Base-by-base conservation (phyloP, 2,113 vertebrate genomes). In the Chloropsis cyanopogon region DNA sequence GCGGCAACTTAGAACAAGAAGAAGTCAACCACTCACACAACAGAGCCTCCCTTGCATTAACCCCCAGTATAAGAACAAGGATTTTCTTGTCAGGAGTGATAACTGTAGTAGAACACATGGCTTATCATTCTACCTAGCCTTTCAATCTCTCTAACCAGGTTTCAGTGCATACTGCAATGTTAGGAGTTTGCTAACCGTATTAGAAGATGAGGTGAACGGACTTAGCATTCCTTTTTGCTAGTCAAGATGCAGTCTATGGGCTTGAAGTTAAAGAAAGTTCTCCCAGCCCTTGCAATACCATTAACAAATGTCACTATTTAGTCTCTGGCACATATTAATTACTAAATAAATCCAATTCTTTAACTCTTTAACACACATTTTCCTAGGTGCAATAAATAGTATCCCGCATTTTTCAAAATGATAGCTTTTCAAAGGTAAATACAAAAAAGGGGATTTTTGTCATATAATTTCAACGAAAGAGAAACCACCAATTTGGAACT, bases 401-500 rank as follows among this genome's bases (percentile, higher is more conserved):
- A 5, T 49, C 65, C 42, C 20, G 8, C 37, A 31, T 83, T 80
- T 88, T 86, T 76, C 21, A 46, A 69, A 88, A 57, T 5, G 26
- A 53, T 5, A 35, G 7, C 11, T 79, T 84, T 85, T 76, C 16
- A 53, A 41, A 95, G 53, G 23, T 53, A 66, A 78, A 23, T 71
- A 50, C 3, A 46, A 57, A 90, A 86, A 82, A 56, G 13, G 31
- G 7, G 2, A 33, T 28, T 70, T 77, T 65, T 63, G 9, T 52
- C 13, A 56, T 24, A 24, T 42, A 61, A n/a, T 77, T 23, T 50
- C 81, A 24, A 13, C 61, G 19, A 66, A 70, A 82, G 24, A 26
- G 59, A 82, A 96, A 60, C 56, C 82, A 61, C 50, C 42, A 56
- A 26, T 94, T 88, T 88, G 59, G 73, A 93, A 95, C 41, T 85